These are phyloP conservation scores for Chloropsis hardwickii DNA, from an alignment of 2,113 vertebrate species.

Conservation along the genomic window DNA sequence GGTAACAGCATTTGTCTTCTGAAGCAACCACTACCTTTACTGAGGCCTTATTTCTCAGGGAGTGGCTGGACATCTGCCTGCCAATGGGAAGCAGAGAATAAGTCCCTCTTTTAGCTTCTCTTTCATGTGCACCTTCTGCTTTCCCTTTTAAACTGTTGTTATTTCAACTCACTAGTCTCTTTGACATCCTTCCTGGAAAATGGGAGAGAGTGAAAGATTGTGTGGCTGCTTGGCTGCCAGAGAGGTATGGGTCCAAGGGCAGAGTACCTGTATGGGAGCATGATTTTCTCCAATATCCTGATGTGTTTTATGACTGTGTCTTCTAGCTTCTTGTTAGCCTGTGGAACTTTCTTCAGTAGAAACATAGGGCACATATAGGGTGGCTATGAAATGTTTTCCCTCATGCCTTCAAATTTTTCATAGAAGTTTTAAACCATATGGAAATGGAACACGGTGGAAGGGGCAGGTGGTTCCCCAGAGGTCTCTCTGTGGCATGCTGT, in stretches of 20 bases:
- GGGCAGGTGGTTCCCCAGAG: neutral
- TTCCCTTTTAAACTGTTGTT: neutral
- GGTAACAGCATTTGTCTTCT: accelerated
- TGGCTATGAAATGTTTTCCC: neutral
- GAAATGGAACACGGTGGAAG: neutral
- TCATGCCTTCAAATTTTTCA: neutral
- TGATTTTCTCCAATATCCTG: neutral
- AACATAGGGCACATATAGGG: neutral
- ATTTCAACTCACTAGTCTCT: neutral
- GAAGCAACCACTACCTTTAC: neutral
- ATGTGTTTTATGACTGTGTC: neutral
- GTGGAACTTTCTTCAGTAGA: neutral
- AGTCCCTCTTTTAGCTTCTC: neutral
- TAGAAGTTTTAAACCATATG: neutral
- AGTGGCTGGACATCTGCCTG: neutral
- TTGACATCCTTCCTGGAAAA: neutral
- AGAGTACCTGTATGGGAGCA: neutral
- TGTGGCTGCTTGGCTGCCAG: neutral
- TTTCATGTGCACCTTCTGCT: neutral
- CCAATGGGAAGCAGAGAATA: neutral
- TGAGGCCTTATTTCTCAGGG: neutral
- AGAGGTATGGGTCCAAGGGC: neutral
- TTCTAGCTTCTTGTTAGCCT: neutral
- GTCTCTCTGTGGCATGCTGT: neutral
- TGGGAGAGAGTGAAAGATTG: neutral